Base-by-base conservation (phyloP, 2,888 invertebrate genomes). In the Ametastegia equiseti region DNA sequence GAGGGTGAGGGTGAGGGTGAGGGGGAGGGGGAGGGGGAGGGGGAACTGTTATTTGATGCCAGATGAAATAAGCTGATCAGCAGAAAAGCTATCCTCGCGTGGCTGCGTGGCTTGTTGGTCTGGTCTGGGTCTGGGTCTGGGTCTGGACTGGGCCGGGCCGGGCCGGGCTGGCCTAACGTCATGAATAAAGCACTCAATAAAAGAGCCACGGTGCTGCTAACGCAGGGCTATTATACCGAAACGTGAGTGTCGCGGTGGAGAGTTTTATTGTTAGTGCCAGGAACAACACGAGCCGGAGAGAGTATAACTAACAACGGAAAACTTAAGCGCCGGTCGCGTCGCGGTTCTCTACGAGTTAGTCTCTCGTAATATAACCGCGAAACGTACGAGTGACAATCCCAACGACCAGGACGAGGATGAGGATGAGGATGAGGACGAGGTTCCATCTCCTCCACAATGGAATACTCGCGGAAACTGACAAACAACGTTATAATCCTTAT, bases 211-310 rank as follows among this genome's bases (percentile, higher is more conserved):
- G 11, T 36, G 67, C 19, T 67, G 67, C 15, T 67, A 67, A 67
- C 47, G 47, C 45, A 27, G 36, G 71, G 45, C 71, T 71, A 45
- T 71, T 71, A 47, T 71, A 27, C 71, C 71, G 47, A 71, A 71
- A 71, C 71, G 47, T 71, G 71, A 71, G 45, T 71, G 71, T 71
- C 71, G 71, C 71, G 71, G 42, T 71, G 15, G 27, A 71, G 71
- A 65, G 65, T 71, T 71, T 71, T 71, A 71, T 71, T 71, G 71
- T 27, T 47, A 47, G 71, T 71, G 9, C 45, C 65, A 36, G 27
- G 71, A 27, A 30, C 45, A 71, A 71, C 71, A 30, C 27, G 42
- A 71, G 71, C 27, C 47, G 13, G n/a, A n/a, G n/a, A n/a, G n/a
- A n/a, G 42, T 45, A 36, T 71, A 71, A 71, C 71, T 71, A 27